Evolutionary conservation across 2,113 vertebrate species (phyloP).

Genomic region (Orthonyx spaldingii): DNA sequence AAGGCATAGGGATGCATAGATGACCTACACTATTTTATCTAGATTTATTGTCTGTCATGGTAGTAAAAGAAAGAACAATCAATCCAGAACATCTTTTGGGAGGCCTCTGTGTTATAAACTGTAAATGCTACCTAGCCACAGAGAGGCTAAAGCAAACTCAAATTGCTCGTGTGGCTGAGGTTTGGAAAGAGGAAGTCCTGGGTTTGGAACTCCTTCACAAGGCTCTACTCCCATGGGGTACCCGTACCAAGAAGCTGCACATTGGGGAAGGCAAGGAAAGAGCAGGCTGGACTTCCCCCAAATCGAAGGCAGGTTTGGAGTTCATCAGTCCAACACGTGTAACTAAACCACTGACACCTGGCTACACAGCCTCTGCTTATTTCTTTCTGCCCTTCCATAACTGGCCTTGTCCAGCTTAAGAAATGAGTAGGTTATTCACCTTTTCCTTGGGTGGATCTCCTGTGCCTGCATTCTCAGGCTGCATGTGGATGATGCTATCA

Average conservation of each 20-base stretch:
- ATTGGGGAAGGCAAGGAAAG: not conserved
- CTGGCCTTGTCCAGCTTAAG: not conserved
- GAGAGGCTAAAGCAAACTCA: not conserved
- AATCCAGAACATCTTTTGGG: not conserved
- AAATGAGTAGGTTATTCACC: not conserved
- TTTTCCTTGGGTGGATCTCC: not conserved
- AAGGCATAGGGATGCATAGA: not conserved
- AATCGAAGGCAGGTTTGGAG: not conserved
- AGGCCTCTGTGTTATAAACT: not conserved
- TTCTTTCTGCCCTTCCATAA: not conserved
- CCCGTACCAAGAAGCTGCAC: rapidly evolving
- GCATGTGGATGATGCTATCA: not conserved
- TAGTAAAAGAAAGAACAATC: not conserved
- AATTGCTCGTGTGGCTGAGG: not conserved
- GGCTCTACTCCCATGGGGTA: not conserved
- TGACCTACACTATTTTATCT: not conserved
- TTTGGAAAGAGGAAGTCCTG: not conserved
- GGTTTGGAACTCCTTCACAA: not conserved
- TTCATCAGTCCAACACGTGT: not conserved
- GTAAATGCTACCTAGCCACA: not conserved
- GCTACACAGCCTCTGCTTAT: not conserved
- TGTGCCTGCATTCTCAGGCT: not conserved
- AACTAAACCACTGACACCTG: not conserved
- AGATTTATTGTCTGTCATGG: not conserved
- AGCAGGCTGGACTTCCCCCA: not conserved